Conservation (phyloP, 2,888 invertebrate species). For the Phytoseiulus persimilis region DNA sequence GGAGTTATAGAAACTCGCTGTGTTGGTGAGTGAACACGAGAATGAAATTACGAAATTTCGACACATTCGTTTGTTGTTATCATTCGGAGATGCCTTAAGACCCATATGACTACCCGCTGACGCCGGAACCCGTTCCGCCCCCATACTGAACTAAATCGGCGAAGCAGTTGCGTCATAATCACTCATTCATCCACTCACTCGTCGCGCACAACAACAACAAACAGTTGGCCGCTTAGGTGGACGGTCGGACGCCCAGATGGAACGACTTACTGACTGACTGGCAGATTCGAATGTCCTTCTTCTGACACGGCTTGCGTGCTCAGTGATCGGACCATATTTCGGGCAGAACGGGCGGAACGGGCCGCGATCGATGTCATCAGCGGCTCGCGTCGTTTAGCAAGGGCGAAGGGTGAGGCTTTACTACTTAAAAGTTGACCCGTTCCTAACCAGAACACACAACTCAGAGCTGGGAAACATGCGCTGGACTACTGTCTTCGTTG, state of each 20-base stretch:
- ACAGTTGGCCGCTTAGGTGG: not conserved
- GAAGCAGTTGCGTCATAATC: not conserved
- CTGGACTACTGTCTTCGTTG: not conserved
- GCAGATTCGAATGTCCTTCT: not conserved
- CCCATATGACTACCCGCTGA: not conserved
- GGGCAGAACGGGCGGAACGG: not conserved
- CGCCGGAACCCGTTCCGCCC: not conserved
- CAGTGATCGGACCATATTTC: not conserved
- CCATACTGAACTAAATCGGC: not conserved
- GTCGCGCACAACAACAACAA: not conserved
- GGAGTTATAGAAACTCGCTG: not conserved
- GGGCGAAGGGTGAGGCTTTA: not conserved
- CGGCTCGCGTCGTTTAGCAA: not conserved
- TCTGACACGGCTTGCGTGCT: not conserved
- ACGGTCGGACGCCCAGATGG: not conserved
- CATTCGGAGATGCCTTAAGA: not conserved
- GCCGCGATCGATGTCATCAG: not conserved
- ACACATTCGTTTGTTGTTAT: not conserved
- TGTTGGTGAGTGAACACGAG: not conserved
- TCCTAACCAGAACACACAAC: not conserved
- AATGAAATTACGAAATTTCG: not conserved
- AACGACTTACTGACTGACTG: not conserved
- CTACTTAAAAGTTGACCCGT: not conserved
- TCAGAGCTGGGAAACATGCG: not conserved
- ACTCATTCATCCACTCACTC: not conserved